Conservation (phyloP, 2,113 vertebrate species). For the Pygoscelis antarcticus region DNA sequence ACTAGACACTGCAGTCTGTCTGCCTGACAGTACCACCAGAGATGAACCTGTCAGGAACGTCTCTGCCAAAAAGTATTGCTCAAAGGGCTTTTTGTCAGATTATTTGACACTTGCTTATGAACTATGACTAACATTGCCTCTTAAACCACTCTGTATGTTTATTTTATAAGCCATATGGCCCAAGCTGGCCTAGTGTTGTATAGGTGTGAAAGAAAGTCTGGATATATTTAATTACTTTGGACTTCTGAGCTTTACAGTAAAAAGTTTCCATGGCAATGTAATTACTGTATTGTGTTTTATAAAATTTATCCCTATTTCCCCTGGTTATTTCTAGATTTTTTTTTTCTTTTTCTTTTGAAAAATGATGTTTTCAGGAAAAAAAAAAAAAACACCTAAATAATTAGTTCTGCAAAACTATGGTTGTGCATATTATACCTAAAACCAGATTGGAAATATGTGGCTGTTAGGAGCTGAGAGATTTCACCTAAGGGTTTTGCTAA, state of each 20-base stretch:
- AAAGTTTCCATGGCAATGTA: neutral
- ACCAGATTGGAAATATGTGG: neutral
- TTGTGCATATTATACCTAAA: neutral
- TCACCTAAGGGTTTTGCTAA: conserved; percentile 23
- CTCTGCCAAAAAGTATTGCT: neutral
- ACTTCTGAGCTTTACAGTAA: neutral
- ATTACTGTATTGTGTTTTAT: neutral
- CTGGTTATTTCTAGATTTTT: neutral
- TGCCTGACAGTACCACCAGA: neutral
- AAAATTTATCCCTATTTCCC: neutral
- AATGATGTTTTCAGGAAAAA: neutral
- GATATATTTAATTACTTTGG: conserved; percentile 34
- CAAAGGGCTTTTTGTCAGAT: conserved; percentile 1
- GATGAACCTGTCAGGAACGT: neutral
- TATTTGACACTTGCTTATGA: conserved; percentile 32
- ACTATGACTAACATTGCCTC: conserved; percentile 10
- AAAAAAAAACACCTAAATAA: neutral
- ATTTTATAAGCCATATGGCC: conserved; percentile 53
- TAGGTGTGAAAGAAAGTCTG: conserved; percentile 19
- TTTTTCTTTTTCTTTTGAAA: neutral
- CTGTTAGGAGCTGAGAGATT: neutral
- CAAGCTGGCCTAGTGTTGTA: neutral
- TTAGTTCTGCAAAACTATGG: neutral
- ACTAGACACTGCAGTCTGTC: neutral
- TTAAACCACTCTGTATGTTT: conserved; percentile 26